Conservation (phyloP, 2,797 vertebrate genomes). For the Brachyrhaphis roseni region DNA sequence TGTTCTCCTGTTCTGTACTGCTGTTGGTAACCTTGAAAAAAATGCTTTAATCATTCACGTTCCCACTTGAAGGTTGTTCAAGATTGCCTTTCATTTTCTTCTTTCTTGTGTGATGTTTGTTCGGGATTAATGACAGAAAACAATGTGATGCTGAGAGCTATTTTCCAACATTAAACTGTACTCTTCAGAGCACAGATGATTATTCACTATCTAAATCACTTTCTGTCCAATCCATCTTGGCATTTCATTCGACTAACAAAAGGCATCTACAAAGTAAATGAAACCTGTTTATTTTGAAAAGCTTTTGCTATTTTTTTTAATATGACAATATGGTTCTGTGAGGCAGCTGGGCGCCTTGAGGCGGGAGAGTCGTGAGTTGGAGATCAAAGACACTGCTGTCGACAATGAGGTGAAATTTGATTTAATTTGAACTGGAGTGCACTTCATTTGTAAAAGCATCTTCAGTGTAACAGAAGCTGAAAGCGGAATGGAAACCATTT, state of each 20-base stretch:
- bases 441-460: background rate
- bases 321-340: background rate
- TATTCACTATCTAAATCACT: background rate
- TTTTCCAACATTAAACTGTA: background rate
- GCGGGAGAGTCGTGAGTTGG: background rate
- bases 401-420: background rate
- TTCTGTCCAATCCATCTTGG: background rate
- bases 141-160: background rate
- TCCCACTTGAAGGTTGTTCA: background rate
- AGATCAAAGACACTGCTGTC: background rate
- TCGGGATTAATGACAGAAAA: background rate
- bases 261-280: too few relatives aligned
- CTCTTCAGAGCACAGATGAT: background rate
- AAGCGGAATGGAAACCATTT: constrained; percentile 4
- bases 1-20: background rate
- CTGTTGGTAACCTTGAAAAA: background rate
- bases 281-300: background rate
- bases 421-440: background rate
- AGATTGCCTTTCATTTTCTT: background rate
- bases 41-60: background rate
- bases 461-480: background rate
- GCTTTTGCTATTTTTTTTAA: too few relatives aligned
- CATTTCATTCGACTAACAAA: background rate
- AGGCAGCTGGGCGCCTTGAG: background rate
- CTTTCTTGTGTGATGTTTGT: background rate